A percentile compares a stretch with the other conserved stretches of the same genome.
Conservation (phyloP, 1,140 invertebrate species). For the Aphidius gifuensis region DNA sequence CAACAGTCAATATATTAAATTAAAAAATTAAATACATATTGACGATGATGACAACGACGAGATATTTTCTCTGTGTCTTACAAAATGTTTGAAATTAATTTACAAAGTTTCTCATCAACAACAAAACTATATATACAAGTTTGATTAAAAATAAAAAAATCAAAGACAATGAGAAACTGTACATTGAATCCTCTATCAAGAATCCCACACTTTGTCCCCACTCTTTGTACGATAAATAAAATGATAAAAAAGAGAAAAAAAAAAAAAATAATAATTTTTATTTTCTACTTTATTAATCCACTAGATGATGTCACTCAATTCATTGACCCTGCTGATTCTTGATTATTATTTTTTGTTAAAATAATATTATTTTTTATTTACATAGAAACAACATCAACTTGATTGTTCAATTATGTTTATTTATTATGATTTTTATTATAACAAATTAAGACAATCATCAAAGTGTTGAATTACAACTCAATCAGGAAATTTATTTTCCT, state of each 20-base stretch:
- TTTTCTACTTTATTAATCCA: background rate
- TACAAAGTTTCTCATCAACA: conserved; percentile 17
- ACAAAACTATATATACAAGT: background rate
- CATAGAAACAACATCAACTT: no score
- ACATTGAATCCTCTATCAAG: conserved; percentile 13
- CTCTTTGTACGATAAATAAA: background rate
- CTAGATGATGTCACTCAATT: conserved; percentile 1
- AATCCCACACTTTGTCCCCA: conserved; percentile 4
- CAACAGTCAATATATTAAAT: no score
- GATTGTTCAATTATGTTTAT: no score
- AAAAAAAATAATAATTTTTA: background rate
- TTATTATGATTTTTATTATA: no score
- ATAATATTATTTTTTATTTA: no score
- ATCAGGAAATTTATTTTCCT: no score
- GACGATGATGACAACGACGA: no score
- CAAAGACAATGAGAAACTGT: conserved; percentile 19
- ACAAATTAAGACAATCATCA: no score
- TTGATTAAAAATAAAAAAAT: background rate
- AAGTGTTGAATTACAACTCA: no score
- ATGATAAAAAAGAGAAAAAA: background rate
- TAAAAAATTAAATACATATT: no score
- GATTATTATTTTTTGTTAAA: background rate
- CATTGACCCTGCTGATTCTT: background rate
- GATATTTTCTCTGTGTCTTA: conserved; percentile 17
- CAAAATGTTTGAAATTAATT: conserved; percentile 17